Conservation (phyloP, 53 echinoderm and acorn worm species). For the Apostichopus leukothele region DNA sequence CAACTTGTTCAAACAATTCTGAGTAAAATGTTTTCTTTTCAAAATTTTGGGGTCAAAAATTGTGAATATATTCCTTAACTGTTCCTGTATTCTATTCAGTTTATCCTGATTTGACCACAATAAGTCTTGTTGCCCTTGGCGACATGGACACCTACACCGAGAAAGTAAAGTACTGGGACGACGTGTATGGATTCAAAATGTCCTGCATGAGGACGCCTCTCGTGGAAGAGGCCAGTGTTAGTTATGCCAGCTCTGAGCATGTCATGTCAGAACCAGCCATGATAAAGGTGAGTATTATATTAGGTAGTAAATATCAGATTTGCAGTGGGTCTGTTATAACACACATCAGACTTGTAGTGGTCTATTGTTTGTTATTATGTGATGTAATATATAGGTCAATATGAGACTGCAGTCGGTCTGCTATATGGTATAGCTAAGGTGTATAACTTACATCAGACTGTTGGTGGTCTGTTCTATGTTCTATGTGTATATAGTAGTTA, state of each 20-base stretch:
- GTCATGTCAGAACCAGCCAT: conserved; percentile 78
- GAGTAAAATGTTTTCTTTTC: too few relatives aligned
- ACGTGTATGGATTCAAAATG: conserved; percentile 99
- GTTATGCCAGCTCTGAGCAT: conserved; percentile 61
- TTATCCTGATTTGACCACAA: conserved; percentile 87
- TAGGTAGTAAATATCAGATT: not conserved
- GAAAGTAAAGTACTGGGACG: conserved; percentile 90
- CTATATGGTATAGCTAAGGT: too few relatives aligned
- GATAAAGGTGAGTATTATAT: conserved; percentile 66
- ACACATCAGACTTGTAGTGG: too few relatives aligned
- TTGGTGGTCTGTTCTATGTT: too few relatives aligned
- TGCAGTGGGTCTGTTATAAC: not conserved
- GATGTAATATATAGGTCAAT: too few relatives aligned
- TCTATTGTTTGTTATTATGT: too few relatives aligned
- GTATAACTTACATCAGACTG: too few relatives aligned
- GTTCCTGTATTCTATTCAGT: conserved; percentile 47
- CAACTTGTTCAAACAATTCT: too few relatives aligned
- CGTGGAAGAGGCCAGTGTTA: conserved; percentile 81
- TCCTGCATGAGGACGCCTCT: conserved; percentile 96
- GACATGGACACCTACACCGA: conserved; percentile 66
- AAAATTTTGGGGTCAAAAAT: too few relatives aligned
- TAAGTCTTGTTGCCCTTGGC: conserved; percentile 87
- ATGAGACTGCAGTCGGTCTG: too few relatives aligned
- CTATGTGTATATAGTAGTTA: too few relatives aligned
- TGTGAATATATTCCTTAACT: too few relatives aligned